phyloP scores from a whole-genome alignment of 2,797 vertebrate genomes.

The Pristis pectinata region DNA sequence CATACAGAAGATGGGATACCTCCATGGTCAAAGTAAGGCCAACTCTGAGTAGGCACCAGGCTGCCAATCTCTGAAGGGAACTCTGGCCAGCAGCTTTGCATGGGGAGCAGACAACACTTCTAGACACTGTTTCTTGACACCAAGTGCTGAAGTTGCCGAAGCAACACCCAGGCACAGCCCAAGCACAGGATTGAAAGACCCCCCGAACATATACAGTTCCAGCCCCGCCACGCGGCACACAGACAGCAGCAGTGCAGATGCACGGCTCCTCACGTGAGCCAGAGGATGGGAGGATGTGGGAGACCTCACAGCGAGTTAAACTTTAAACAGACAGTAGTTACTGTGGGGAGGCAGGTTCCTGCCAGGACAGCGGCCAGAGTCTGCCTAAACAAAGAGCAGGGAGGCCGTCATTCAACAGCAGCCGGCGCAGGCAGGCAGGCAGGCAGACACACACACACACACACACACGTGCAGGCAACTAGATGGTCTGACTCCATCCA shows the following conservation, averaged over 20 bases:
- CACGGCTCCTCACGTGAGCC: not conserved
- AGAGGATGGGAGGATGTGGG: conserved; percentile 16
- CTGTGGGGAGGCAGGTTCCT: not conserved
- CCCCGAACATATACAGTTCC: not conserved
- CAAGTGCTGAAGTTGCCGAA: not conserved
- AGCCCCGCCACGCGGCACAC: not conserved
- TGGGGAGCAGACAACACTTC: not conserved
- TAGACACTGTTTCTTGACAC: not conserved
- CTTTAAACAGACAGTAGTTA: not conserved
- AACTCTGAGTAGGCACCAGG: not conserved
- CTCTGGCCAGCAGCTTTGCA: not conserved
- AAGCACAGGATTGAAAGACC: not conserved
- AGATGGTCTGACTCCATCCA: too few relatives aligned
- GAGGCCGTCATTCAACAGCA: not conserved
- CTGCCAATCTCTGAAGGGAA: not conserved
- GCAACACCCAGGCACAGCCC: not conserved
- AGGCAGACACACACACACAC: too few relatives aligned
- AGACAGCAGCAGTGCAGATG: not conserved
- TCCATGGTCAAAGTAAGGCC: not conserved
- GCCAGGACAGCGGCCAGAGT: not conserved
- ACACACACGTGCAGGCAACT: not conserved
- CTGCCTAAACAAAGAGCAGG: conserved; percentile 14
- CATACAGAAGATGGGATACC: not conserved
- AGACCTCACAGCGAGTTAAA: conserved; percentile 26
- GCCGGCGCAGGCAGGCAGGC: too few relatives aligned